Conservation (phyloP, 2,797 vertebrate genomes). For the Pantherophis vulpinus region DNA sequence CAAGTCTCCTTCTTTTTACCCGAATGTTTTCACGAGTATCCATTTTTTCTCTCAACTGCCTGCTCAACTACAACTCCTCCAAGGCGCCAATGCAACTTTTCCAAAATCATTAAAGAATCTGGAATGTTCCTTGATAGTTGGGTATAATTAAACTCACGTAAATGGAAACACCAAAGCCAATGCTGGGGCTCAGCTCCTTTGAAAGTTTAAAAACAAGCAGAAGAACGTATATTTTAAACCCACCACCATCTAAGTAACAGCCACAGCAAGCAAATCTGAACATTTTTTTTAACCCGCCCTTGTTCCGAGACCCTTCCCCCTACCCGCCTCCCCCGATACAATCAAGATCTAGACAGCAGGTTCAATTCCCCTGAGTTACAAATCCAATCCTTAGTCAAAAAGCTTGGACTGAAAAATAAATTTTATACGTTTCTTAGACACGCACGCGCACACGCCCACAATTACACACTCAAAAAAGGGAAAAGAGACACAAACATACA, state of each 20-base stretch:
- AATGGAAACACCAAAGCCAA: background rate
- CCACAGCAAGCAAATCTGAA: background rate
- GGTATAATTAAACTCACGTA: background rate
- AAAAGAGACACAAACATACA: constrained; percentile 5
- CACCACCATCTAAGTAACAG: background rate
- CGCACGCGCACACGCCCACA: background rate
- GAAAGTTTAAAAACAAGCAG: background rate
- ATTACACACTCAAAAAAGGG: background rate
- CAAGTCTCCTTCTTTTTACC: background rate
- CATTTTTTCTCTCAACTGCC: background rate
- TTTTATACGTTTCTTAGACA: constrained; percentile 9
- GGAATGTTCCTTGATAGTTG: background rate
- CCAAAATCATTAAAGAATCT: background rate
- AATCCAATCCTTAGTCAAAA: constrained; percentile 25
- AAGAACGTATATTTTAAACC: too few species aligned
- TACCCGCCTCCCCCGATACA: background rate
- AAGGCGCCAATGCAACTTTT: background rate
- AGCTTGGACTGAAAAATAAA: constrained; percentile 5
- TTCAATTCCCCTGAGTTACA: constrained; percentile 54
- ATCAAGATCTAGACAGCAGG: constrained; percentile 25
- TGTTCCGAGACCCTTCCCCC: background rate
- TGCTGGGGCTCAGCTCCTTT: background rate
- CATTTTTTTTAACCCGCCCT: background rate
- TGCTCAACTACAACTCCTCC: background rate
- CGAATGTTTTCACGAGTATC: too few species aligned